Percentiles rank a stretch among this genome's conserved stretches.
phyloP scores from a whole-genome alignment of 2,797 vertebrate species.

The Oreochromis grahami region DNA sequence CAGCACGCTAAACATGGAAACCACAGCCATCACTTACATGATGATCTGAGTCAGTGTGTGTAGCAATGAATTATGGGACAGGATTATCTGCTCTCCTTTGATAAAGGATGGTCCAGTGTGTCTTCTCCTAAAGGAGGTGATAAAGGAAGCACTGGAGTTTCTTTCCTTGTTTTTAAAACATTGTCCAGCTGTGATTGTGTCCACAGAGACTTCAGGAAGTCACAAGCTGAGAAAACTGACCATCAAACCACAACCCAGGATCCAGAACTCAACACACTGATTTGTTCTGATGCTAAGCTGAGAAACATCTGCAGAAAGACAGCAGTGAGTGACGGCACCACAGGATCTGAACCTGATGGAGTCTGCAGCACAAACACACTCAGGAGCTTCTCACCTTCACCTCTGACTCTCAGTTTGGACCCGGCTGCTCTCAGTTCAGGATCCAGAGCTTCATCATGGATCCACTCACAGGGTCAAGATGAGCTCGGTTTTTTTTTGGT shows the following conservation, averaged over 20 bases:
- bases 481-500: background rate
- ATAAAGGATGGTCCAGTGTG: too few relatives aligned
- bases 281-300: background rate
- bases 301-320: background rate
- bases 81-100: too few relatives aligned
- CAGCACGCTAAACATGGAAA: too few relatives aligned
- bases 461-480: background rate
- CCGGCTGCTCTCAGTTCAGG: background rate
- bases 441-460: background rate
- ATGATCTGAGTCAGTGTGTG: too few relatives aligned
- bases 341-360: background rate
- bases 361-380: background rate
- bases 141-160: too few relatives aligned
- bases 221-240: background rate
- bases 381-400: background rate
- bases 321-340: background rate
- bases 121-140: too few relatives aligned
- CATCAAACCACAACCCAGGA: too few relatives aligned
- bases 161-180: too few relatives aligned
- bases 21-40: too few relatives aligned
- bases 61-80: too few relatives aligned
- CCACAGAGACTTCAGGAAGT: too few relatives aligned
- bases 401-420: background rate
- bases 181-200: too few relatives aligned
- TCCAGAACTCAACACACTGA: background rate